Evolutionary conservation across 2,797 vertebrate species (phyloP).

Genomic region (Lagothrix lagotricha): DNA sequence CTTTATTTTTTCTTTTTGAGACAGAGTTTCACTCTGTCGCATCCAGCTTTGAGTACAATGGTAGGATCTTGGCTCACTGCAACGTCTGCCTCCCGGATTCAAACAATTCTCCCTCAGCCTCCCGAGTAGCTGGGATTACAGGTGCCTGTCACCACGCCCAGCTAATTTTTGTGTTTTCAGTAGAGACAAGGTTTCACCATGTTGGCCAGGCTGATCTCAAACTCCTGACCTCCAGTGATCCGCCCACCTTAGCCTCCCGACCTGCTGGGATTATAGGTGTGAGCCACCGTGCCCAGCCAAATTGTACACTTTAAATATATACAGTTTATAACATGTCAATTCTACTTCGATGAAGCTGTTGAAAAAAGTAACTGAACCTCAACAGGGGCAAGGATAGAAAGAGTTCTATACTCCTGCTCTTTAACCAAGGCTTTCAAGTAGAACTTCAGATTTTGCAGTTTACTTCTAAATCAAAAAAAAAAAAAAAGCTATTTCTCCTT

Average conservation of each 20-base stretch:
- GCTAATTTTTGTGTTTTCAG: background rate
- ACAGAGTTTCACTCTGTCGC: too few species aligned
- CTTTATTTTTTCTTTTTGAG: background rate
- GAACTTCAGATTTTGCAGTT: slow-evolving; percentile 22
- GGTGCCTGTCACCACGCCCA: background rate
- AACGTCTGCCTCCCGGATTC: too few species aligned
- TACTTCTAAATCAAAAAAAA: slow-evolving; percentile 32
- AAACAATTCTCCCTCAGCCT: too few species aligned
- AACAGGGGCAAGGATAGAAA: background rate
- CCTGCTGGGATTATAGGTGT: background rate
- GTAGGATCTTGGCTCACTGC: too few species aligned
- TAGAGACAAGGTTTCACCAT: background rate
- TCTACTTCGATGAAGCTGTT: background rate
- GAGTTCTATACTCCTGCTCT: background rate
- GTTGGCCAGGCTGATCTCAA: background rate
- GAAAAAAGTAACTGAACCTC: slow-evolving; percentile 26
- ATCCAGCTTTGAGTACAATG: too few species aligned
- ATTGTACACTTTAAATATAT: background rate
- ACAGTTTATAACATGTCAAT: background rate
- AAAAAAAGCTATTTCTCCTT: background rate
- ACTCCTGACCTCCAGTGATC: background rate
- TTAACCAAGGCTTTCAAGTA: slow-evolving; percentile 3
- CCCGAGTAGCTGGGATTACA: too few species aligned
- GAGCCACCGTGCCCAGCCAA: background rate
- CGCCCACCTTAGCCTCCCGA: background rate